A percentile compares a stretch with the other conserved stretches of the same genome.
Conservation (phyloP, 2,888 invertebrate genomes). For the Spisula subtruncata region DNA sequence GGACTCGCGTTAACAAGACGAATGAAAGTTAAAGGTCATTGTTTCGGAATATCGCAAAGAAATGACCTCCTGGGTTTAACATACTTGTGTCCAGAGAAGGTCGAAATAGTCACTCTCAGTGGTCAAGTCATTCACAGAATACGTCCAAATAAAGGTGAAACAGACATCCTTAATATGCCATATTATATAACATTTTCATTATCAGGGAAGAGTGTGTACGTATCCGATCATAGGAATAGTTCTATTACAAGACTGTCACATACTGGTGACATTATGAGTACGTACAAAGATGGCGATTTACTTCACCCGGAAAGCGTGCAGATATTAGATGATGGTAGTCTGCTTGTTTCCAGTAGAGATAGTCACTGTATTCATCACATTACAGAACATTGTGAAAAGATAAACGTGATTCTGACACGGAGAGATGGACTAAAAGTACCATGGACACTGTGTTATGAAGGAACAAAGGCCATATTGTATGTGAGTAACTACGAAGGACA, state of each 20-base stretch:
- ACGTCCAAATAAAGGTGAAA: background rate
- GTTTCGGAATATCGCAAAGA: slow-evolving; percentile 32
- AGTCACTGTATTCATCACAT: slow-evolving; percentile 33
- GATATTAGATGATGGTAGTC: slow-evolving; percentile 12
- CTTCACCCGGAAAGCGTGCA: slow-evolving; percentile 28
- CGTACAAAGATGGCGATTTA: slow-evolving; percentile 29
- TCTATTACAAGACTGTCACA: background rate
- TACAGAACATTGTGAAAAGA: background rate
- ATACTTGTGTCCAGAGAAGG: slow-evolving; percentile 37
- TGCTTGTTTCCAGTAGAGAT: slow-evolving; percentile 30
- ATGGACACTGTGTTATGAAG: slow-evolving; percentile 16
- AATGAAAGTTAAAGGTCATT: slow-evolving; percentile 37
- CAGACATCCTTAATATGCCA: slow-evolving; percentile 11
- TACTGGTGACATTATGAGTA: background rate
- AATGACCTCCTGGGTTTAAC: slow-evolving; percentile 22
- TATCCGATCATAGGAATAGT: slow-evolving; percentile 30
- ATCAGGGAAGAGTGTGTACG: slow-evolving; percentile 29
- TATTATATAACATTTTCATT: slow-evolving; percentile 35
- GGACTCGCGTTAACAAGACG: slow-evolving; percentile 29
- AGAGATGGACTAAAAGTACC: slow-evolving; percentile 15
- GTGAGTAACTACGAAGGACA: slow-evolving; percentile 32
- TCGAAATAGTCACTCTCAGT: slow-evolving; percentile 7
- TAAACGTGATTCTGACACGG: slow-evolving; percentile 2
- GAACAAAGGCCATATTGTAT: background rate
- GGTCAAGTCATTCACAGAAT: slow-evolving; percentile 32